phyloP scores from a whole-genome alignment of 1,140 invertebrate genomes.

The Dendrolimus punctatus region DNA sequence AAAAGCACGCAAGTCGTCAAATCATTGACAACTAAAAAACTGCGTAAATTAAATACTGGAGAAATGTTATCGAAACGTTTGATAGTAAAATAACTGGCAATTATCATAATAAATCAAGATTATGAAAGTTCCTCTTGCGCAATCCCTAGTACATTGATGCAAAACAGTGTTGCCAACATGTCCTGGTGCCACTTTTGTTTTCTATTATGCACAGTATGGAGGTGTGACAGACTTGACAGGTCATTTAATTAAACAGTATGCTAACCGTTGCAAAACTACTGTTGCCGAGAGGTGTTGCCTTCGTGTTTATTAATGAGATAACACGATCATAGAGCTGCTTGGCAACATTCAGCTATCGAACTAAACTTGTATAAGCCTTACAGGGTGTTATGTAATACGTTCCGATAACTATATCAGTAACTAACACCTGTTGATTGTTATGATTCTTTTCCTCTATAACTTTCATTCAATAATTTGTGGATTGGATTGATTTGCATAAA shows the following conservation, averaged over 20 bases:
- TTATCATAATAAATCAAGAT: conserved; percentile 25
- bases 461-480: no score
- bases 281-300: conserved; percentile 18
- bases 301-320: conserved; percentile 24
- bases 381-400: no score
- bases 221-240: conserved; percentile 30
- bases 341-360: background rate
- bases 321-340: conserved; percentile 18
- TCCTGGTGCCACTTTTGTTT: conserved; percentile 16
- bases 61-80: conserved; percentile 6
- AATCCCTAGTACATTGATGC: conserved; percentile 22
- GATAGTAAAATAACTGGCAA: conserved; percentile 25
- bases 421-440: no score
- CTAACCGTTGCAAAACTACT: conserved; percentile 35
- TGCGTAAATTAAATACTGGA: no score
- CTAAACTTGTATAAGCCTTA: no score
- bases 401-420: no score
- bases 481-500: no score
- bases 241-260: conserved; percentile 32
- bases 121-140: conserved; percentile 25
- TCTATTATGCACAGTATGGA: conserved; percentile 12
- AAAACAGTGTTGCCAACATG: conserved; percentile 12
- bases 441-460: no score
- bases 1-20: no score
- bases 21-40: no score